These are phyloP conservation scores for Boleophthalmus pectinirostris DNA, from an alignment of 2,113 vertebrate species.

Conservation along the genomic window DNA sequence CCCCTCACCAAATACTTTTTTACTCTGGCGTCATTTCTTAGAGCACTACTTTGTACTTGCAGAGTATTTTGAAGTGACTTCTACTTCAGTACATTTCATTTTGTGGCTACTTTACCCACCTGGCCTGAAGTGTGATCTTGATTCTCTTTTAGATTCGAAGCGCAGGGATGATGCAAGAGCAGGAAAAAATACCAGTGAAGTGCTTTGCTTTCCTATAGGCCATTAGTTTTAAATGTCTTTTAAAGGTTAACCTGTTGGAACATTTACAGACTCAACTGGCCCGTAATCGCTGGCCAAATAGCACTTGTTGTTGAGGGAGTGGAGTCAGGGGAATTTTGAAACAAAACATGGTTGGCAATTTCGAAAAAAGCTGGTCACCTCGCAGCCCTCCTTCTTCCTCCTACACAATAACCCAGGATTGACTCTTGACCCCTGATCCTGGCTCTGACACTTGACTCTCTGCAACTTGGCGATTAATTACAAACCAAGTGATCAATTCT, in stretches of 20 bases:
- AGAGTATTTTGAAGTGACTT: too few relatives aligned
- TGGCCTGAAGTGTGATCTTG: neutral
- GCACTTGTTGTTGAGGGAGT: constrained; percentile 29
- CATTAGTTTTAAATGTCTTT: constrained; percentile 70
- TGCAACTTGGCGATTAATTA: constrained; percentile 48
- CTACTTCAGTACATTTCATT: too few relatives aligned
- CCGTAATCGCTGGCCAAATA: constrained; percentile 41
- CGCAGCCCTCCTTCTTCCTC: constrained; percentile 37
- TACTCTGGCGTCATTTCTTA: too few relatives aligned
- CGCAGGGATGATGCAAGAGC: neutral
- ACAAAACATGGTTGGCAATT: constrained; percentile 3
- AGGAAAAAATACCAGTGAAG: constrained; percentile 36
- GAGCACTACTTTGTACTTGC: too few relatives aligned
- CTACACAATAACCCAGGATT: constrained; percentile 22
- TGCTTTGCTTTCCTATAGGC: constrained; percentile 45
- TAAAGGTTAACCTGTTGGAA: constrained; percentile 75
- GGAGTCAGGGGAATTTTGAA: neutral
- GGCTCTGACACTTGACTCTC: constrained; percentile 56
- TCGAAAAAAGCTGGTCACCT: constrained; percentile 42
- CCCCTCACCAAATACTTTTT: too few relatives aligned
- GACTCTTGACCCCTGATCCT: constrained; percentile 49
- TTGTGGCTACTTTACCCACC: neutral
- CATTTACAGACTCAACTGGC: constrained; percentile 59
- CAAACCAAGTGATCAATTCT: constrained; percentile 58
- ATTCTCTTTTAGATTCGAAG: neutral